A percentile compares a stretch with the other conserved stretches of the same genome.
phyloP scores from a whole-genome alignment of 2,888 invertebrate species.

The Drosophila borealis region DNA sequence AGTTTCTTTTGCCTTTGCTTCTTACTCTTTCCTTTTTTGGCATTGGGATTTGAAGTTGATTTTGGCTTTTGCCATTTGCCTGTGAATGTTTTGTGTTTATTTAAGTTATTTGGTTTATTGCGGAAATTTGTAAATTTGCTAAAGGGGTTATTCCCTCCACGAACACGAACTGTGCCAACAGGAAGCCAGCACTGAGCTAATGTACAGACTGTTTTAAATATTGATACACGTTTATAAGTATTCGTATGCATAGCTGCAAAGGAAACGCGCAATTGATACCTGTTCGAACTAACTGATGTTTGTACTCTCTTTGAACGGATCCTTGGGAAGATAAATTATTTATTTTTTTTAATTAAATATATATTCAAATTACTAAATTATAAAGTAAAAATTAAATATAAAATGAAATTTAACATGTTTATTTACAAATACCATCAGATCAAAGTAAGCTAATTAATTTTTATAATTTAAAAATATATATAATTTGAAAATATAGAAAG shows the following conservation, averaged over 20 bases:
- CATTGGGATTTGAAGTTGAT: slow-evolving; percentile 63
- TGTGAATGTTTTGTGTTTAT: slow-evolving; percentile 66
- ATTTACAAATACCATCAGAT: no score
- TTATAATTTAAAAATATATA: no score
- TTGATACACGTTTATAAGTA: slow-evolving; percentile 37
- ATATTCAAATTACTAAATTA: no score
- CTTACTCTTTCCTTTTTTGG: slow-evolving; percentile 26
- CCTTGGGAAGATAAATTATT: not conserved
- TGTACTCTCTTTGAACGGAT: no score
- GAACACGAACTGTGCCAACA: slow-evolving; percentile 10
- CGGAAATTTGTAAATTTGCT: slow-evolving; percentile 76
- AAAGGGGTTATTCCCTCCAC: slow-evolving; percentile 58
- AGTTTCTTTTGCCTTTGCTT: slow-evolving; percentile 48
- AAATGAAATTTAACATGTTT: no score
- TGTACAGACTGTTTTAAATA: slow-evolving; percentile 32
- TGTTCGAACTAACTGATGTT: not conserved
- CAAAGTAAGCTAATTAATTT: no score
- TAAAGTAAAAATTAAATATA: no score
- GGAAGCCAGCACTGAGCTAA: not conserved
- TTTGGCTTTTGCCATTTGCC: slow-evolving; percentile 42
- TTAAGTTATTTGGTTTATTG: slow-evolving; percentile 77
- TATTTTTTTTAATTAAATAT: not conserved
- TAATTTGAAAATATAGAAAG: no score
- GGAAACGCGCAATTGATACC: slow-evolving; percentile 3
- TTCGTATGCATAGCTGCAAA: not conserved